Base-by-base conservation (phyloP, 2,113 vertebrate species). In the Myrmophylax atrothorax region DNA sequence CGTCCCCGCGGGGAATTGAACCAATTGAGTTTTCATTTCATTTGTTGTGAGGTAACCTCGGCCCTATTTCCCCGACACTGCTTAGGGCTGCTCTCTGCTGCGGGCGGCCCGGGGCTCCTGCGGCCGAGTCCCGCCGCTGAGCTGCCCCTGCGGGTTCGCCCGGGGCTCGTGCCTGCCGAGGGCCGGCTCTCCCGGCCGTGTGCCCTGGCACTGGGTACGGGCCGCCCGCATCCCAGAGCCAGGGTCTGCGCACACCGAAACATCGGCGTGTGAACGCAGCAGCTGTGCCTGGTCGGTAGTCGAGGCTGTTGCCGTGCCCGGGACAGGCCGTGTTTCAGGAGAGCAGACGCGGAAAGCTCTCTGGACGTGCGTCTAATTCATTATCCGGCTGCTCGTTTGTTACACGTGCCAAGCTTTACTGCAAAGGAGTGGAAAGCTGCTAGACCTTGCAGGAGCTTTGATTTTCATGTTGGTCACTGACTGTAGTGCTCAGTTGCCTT, bases 181-280 rank as follows among this genome's bases (percentile, higher is more conserved):
- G 1, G 47, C 12, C 0, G 25, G 9, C 25, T 33, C 5, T 26
- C 6, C 23, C 7, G 3, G 26, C 22, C 1, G 3, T 6, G 18
- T 6, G 4, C 24, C 3, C 8, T 6, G 15, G 7, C 2, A 3
- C 7, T 38, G 3, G 31, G 6, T 15, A 9, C 0, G 6, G 28
- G 24, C 10, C 28, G 9, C 16, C 47, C 2, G 17, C 15, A 8
- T 2, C 52, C 17, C 3, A 0, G 2, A 16, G 23, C 2, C 1
- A 18, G 25, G 9, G 6, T 2, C 7, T 38, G 59, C 44, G 1
- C 25, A 4, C 31, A 6, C 1, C 14, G 5, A 49, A 37, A 28
- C 6, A 2, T 17, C 0, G 6, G 7, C 7, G 2, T 56, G 35
- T 8, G 46, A 44, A 6, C 29, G 5, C 3, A 3, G 4, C 8